A percentile compares a stretch with the other conserved stretches of the same genome.
Conservation (phyloP, 1,140 invertebrate genomes). For the Brachionus plicatilis region DNA sequence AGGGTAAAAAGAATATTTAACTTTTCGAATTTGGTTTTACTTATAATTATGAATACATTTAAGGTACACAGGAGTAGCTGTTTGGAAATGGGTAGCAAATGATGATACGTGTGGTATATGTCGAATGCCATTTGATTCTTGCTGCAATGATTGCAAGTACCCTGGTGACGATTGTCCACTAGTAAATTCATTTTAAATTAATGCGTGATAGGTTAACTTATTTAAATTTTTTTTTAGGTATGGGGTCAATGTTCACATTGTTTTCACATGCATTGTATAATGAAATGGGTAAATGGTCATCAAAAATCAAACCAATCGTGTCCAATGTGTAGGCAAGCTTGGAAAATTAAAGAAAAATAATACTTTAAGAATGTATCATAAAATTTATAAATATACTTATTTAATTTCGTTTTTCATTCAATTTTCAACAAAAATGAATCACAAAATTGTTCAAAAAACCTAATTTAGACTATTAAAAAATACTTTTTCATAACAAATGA, state of each 20-base stretch:
- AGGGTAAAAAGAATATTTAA: background rate
- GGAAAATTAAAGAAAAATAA: constrained; percentile 57
- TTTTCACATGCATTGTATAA: constrained; percentile 99
- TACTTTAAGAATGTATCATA: background rate
- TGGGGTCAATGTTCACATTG: constrained; percentile 98
- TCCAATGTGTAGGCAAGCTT: constrained; percentile 97
- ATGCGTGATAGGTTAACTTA: too few relatives aligned
- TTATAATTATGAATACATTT: background rate
- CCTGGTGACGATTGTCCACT: constrained; percentile 96
- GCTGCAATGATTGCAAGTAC: constrained; percentile 94
- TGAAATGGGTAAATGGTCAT: constrained; percentile 90
- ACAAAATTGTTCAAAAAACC: too few relatives aligned
- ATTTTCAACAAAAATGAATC: background rate
- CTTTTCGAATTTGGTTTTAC: too few relatives aligned
- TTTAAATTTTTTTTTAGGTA: background rate
- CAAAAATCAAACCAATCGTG: constrained; percentile 90
- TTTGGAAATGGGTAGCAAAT: constrained; percentile 90
- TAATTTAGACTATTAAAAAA: too few relatives aligned
- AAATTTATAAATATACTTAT: background rate
- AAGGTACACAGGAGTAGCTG: constrained; percentile 85
- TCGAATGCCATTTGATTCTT: constrained; percentile 94
- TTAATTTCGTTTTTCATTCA: background rate
- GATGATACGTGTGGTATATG: constrained; percentile 99
- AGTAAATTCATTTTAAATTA: constrained; percentile 44
- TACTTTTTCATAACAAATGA: too few relatives aligned